phyloP scores from a whole-genome alignment of 2,888 invertebrate genomes.

The Spatulosminthurus flaviceps region DNA sequence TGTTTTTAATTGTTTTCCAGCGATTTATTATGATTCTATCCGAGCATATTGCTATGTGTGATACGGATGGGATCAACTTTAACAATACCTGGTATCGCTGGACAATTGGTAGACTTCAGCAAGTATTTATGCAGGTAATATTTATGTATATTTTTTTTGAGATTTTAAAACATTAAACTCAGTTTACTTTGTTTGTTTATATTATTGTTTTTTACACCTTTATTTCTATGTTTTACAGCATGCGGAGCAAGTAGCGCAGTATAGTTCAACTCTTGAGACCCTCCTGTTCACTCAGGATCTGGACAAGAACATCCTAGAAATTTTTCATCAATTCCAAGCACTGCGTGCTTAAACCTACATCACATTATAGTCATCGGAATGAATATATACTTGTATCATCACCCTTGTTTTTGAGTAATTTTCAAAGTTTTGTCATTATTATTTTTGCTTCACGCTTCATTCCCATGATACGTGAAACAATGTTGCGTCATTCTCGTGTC shows the following conservation, averaged over 20 bases:
- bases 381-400: neutral
- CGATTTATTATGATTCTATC: conserved; percentile 97
- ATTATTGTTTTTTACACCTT: conserved; percentile 38
- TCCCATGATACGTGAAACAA: too few relatives aligned
- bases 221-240: conserved; percentile 75
- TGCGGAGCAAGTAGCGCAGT: conserved; percentile 96
- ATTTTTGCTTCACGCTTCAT: too few relatives aligned
- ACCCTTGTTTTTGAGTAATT: neutral
- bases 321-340: conserved; percentile 97
- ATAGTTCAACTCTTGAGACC: conserved; percentile 93
- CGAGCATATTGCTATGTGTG: conserved; percentile 92
- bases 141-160: neutral
- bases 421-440: neutral
- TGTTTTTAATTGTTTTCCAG: conserved; percentile 97
- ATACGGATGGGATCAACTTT: conserved; percentile 91
- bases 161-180: neutral
- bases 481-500: too few relatives aligned
- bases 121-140: conserved; percentile 92
- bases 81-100: conserved; percentile 96
- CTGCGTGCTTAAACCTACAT: conserved; percentile 81
- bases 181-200: neutral
- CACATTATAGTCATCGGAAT: too few relatives aligned
- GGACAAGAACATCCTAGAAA: conserved; percentile 93
- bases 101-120: conserved; percentile 92
- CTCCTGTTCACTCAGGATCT: conserved; percentile 95